These are phyloP conservation scores for Amphimedon queenslandica DNA, from an alignment of 37 sponge, comb jelly and placozoan genomes.

Conservation along the genomic window DNA sequence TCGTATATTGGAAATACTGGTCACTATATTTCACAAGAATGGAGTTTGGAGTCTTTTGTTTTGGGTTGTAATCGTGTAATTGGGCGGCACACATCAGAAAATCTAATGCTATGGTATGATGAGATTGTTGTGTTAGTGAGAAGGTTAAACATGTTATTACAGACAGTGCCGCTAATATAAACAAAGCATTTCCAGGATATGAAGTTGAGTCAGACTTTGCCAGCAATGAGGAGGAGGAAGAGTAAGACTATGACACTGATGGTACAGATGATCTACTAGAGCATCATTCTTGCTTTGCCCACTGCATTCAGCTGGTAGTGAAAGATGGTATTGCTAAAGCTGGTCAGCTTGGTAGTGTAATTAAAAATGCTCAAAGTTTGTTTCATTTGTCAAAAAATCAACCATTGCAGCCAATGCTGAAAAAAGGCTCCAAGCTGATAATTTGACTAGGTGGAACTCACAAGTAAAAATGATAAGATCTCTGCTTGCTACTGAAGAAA, in stretches of 20 bases:
- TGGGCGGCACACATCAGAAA: too few species aligned
- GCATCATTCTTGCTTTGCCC: conserved; percentile 11
- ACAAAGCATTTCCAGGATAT: not conserved
- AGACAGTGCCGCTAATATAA: not conserved
- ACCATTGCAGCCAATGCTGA: conserved; percentile 14
- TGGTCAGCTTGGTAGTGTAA: not conserved
- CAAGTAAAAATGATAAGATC: conserved; percentile 6
- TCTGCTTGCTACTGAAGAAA: not conserved
- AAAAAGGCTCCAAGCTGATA: not conserved
- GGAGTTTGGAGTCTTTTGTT: too few species aligned
- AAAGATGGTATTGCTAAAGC: conserved; percentile 18
- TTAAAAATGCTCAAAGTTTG: conserved; percentile 3
- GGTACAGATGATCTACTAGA: not conserved
- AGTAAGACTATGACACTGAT: not conserved
- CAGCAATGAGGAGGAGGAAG: not conserved
- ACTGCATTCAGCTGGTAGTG: conserved; percentile 1
- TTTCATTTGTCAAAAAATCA: conserved; percentile 12
- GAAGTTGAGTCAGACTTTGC: not conserved
- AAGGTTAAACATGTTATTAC: not conserved
- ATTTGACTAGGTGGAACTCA: not conserved
- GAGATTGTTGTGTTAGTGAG: not conserved
- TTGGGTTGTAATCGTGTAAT: too few species aligned
- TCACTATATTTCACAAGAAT: too few species aligned
- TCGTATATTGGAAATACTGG: too few species aligned
- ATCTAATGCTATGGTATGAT: not conserved